These are phyloP conservation scores for Podarcis muralis DNA, from an alignment of 2,113 vertebrate genomes.

Conservation along the genomic window DNA sequence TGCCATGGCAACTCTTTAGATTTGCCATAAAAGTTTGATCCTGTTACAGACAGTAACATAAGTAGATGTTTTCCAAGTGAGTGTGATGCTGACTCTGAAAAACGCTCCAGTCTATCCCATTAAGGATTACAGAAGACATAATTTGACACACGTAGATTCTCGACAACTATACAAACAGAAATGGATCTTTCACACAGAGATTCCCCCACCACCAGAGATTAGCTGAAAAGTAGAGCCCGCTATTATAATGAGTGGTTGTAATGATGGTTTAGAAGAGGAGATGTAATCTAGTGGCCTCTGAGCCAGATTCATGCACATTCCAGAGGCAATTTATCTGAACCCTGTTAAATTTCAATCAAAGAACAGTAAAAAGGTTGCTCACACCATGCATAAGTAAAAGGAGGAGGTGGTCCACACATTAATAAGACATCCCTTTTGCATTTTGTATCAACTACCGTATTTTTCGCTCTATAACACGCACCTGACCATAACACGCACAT, in stretches of 20 bases:
- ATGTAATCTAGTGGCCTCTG: not conserved
- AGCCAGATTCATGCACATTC: not conserved
- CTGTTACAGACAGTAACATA: slow-evolving; percentile 73
- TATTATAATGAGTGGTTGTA: not conserved
- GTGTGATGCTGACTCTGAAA: slow-evolving; percentile 66
- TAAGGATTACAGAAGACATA: slow-evolving; percentile 64
- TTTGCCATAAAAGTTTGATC: slow-evolving; percentile 79
- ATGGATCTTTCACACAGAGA: not conserved
- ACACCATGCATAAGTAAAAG: not conserved
- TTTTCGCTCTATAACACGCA: no score
- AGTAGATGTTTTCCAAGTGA: slow-evolving; percentile 74
- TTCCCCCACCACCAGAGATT: slow-evolving; percentile 20
- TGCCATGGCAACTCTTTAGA: slow-evolving; percentile 81
- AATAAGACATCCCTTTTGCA: not conserved
- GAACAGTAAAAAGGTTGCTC: not conserved
- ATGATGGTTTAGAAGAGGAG: not conserved
- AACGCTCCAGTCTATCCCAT: slow-evolving; percentile 63
- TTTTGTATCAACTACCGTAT: not conserved
- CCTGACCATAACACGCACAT: no score
- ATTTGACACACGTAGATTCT: slow-evolving; percentile 60
- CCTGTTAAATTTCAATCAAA: not conserved
- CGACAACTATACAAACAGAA: slow-evolving; percentile 47
- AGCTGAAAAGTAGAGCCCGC: not conserved
- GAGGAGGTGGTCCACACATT: not conserved
- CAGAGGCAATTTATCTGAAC: not conserved